These are phyloP conservation scores for Microcebus tavaratra DNA, from an alignment of 2,113 vertebrate species.

Conservation along the genomic window DNA sequence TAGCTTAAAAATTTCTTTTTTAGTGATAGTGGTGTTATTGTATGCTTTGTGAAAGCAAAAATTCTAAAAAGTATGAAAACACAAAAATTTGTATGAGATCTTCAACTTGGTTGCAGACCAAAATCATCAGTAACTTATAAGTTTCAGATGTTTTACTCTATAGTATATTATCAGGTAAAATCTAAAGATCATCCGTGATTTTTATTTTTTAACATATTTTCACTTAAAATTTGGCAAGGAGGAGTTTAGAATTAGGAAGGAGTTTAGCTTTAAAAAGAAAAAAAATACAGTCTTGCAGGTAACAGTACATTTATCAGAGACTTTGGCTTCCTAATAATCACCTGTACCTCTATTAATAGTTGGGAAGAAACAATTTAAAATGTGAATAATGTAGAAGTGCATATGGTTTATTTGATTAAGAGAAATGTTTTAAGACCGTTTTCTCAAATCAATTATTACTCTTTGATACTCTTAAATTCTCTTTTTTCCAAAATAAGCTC, in stretches of 20 bases:
- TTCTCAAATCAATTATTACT: background rate
- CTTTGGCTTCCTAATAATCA: background rate
- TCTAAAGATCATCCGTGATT: background rate
- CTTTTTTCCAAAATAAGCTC: background rate
- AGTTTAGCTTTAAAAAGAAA: background rate
- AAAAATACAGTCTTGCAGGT: background rate
- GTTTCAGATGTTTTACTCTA: background rate
- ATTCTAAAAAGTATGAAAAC: conserved; percentile 8
- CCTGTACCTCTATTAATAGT: background rate
- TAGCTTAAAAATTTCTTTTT: background rate
- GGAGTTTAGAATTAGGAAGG: background rate
- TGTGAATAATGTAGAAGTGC: background rate
- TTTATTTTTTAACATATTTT: conserved; percentile 31
- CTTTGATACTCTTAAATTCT: background rate
- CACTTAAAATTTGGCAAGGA: background rate
- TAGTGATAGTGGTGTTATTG: background rate
- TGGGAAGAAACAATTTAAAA: background rate
- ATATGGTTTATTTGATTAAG: background rate
- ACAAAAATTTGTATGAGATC: background rate
- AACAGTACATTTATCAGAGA: background rate
- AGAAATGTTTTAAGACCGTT: background rate
- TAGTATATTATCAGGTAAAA: background rate
- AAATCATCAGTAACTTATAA: background rate
- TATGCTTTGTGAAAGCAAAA: conserved; percentile 21
- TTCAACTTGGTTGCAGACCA: background rate